Percentiles rank a stretch among this genome's conserved stretches.
These are phyloP conservation scores for Artibeus lituratus DNA, from an alignment of 2,797 vertebrate genomes.

Conservation along the genomic window DNA sequence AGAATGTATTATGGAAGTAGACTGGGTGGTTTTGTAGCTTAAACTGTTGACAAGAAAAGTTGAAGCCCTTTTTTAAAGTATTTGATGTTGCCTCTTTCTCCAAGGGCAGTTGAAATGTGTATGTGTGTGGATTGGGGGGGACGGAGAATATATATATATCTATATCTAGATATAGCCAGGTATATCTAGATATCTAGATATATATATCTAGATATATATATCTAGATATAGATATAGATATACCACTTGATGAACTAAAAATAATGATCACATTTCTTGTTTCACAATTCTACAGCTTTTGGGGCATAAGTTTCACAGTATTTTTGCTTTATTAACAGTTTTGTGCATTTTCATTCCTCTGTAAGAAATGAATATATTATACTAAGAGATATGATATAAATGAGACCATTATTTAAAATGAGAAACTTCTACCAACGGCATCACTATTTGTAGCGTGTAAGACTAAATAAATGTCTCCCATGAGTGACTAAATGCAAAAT, in stretches of 20 bases:
- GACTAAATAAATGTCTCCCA: conserved; percentile 87
- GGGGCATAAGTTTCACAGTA: conserved; percentile 59
- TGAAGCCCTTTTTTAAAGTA: not conserved
- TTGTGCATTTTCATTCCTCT: conserved; percentile 76
- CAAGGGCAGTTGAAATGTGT: not conserved
- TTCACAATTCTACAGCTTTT: conserved; percentile 61
- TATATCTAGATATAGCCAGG: too few species aligned
- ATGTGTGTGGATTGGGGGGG: not conserved
- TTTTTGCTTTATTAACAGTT: conserved; percentile 74
- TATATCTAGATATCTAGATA: too few species aligned
- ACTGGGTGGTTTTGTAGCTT: not conserved
- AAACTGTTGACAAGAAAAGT: not conserved
- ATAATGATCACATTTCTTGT: conserved; percentile 26
- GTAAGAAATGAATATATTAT: conserved; percentile 79
- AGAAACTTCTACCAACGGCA: conserved; percentile 81
- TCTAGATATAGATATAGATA: too few species aligned
- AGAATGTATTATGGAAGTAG: not conserved
- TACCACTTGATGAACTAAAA: too few species aligned
- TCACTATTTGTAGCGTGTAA: conserved; percentile 83
- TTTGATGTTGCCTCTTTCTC: not conserved
- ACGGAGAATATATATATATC: not conserved
- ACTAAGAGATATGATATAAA: conserved; percentile 82
- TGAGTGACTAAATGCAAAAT: conserved; percentile 89
- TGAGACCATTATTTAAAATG: conserved; percentile 84
- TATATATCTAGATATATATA: too few species aligned